A percentile compares a stretch with the other conserved stretches of the same genome.
Evolutionary conservation across 2,888 invertebrate species (phyloP).

Genomic region (Caenorhabditis macrosperma): DNA sequence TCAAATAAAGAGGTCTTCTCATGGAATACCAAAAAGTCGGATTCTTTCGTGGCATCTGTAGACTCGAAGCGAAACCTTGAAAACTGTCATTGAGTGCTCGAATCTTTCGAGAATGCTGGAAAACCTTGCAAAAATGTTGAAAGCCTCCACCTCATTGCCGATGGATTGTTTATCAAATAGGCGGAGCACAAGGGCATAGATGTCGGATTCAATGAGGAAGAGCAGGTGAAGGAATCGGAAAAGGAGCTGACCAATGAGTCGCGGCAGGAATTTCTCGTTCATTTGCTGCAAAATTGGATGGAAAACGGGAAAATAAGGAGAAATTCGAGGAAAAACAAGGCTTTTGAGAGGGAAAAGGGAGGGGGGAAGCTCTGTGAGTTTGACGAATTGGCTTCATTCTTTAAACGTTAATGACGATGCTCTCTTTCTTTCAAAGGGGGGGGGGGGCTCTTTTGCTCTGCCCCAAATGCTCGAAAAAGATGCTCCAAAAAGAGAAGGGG

Average conservation of each 20-base stretch:
- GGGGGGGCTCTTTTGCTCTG: neutral
- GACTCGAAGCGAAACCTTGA: slow-evolving; percentile 43
- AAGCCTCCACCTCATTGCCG: slow-evolving; percentile 49
- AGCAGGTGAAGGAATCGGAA: slow-evolving; percentile 50
- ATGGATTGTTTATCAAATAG: slow-evolving; percentile 33
- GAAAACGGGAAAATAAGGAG: no score
- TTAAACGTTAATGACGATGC: slow-evolving; percentile 14
- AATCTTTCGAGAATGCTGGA: neutral
- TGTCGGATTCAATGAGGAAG: slow-evolving; percentile 51
- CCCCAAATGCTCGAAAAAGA: neutral
- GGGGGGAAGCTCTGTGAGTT: neutral
- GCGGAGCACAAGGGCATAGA: slow-evolving; percentile 44
- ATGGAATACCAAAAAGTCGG: slow-evolving; percentile 40
- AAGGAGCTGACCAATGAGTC: slow-evolving; percentile 34
- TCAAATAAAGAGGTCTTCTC: slow-evolving; percentile 42
- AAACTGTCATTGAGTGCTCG: neutral
- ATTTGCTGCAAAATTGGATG: no score
- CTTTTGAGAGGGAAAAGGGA: slow-evolving; percentile 8
- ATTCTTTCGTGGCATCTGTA: slow-evolving; percentile 37
- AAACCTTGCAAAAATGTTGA: slow-evolving; percentile 63
- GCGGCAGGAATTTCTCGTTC: slow-evolving; percentile 28
- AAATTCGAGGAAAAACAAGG: no score
- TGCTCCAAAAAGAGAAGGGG: neutral
- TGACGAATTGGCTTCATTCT: slow-evolving; percentile 42
- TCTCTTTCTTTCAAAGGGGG: neutral